phyloP scores from a whole-genome alignment of 2,113 vertebrate genomes.

The Ammodramus savannarum region DNA sequence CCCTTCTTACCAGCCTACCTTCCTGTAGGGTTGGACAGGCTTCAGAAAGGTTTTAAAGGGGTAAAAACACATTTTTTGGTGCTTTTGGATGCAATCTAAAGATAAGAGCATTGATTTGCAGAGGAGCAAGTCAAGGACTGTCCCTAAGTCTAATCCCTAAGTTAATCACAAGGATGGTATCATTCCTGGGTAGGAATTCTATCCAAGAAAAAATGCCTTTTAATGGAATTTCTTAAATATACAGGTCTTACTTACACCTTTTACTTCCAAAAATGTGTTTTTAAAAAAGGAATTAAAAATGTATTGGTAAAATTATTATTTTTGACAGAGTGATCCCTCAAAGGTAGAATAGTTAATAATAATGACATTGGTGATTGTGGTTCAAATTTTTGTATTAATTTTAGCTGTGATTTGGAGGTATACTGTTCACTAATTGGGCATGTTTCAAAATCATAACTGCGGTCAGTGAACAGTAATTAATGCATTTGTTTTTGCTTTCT shows the following conservation, averaged over 20 bases:
- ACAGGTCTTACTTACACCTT: neutral
- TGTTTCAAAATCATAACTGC: neutral
- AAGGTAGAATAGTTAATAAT: neutral
- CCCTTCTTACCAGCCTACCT: neutral
- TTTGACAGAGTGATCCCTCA: neutral
- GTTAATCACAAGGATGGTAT: neutral
- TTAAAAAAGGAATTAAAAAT: neutral
- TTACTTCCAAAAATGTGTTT: neutral
- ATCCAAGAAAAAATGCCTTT: neutral
- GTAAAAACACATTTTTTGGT: neutral
- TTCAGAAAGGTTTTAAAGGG: neutral
- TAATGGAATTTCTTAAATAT: neutral
- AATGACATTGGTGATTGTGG: neutral
- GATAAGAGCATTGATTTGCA: neutral
- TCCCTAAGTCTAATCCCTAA: neutral
- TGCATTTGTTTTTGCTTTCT: neutral
- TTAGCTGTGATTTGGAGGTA: neutral
- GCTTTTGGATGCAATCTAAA: neutral
- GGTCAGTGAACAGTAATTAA: neutral
- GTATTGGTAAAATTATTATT: neutral
- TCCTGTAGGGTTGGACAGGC: neutral
- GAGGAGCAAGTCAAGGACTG: neutral
- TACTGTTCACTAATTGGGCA: neutral
- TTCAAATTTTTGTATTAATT: neutral
- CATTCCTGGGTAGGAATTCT: neutral